Conservation (phyloP, 37 sponge, comb jelly and placozoan species). For the Petrosia ficiformis region DNA sequence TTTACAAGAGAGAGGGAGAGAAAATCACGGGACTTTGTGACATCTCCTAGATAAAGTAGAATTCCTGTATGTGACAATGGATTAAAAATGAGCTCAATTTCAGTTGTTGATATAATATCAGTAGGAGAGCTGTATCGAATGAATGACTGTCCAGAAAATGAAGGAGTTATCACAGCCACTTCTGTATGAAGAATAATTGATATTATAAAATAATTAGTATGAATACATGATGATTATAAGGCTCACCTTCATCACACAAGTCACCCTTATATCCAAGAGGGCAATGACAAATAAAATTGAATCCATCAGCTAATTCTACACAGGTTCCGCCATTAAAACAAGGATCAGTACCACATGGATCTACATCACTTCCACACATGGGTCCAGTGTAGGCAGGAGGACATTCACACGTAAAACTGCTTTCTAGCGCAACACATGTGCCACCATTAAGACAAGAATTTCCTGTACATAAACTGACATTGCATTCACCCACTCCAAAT, state of each 20-base stretch:
- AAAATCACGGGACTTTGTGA: slow-evolving; percentile 30
- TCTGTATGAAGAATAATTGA: slow-evolving; percentile 1
- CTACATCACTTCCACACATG: slow-evolving; percentile 13
- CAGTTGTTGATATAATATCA: background rate
- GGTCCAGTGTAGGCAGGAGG: slow-evolving; percentile 25
- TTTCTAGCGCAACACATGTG: slow-evolving; percentile 18
- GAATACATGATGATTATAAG: background rate
- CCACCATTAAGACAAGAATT: slow-evolving; percentile 51
- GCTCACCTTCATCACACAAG: slow-evolving; percentile 43
- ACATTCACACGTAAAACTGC: slow-evolving; percentile 43
- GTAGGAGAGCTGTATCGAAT: slow-evolving; percentile 7
- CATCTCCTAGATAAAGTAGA: slow-evolving; percentile 50
- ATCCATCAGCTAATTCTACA: background rate
- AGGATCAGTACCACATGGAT: slow-evolving; percentile 8
- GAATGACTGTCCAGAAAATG: slow-evolving; percentile 46
- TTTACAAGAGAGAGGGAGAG: slow-evolving; percentile 39
- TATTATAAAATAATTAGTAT: slow-evolving; percentile 6
- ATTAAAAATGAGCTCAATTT: slow-evolving; percentile 12
- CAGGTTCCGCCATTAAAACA: slow-evolving; percentile 42
- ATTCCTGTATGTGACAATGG: slow-evolving; percentile 34
- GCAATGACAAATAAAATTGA: slow-evolving; percentile 27
- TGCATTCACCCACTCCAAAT: slow-evolving; percentile 28
- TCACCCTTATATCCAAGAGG: slow-evolving; percentile 28
- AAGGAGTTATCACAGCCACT: slow-evolving; percentile 16
- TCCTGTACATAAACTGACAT: slow-evolving; percentile 11